These are phyloP conservation scores for Drosophila melanosoma DNA, from an alignment of 2,888 invertebrate species.

Conservation along the genomic window DNA sequence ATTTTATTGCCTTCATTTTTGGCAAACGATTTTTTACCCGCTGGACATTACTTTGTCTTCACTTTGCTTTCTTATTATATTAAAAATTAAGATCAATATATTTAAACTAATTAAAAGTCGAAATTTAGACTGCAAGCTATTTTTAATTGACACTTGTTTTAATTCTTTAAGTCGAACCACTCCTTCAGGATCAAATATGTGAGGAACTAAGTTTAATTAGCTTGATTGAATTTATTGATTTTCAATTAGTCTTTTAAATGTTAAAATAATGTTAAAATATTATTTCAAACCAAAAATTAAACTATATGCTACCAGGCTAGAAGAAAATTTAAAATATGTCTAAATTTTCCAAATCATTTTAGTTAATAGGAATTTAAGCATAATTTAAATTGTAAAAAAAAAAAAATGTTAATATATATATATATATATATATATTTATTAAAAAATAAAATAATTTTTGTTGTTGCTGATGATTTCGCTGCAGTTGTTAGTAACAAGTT, in stretches of 20 bases:
- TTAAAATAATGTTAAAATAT: not conserved
- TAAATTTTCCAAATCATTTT: not conserved
- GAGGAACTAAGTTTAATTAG: not conserved
- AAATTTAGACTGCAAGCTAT: not conserved
- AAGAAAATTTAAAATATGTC: not conserved
- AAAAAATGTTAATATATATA: no score
- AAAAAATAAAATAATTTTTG: not conserved
- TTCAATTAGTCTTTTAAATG: not conserved
- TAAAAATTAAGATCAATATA: not conserved
- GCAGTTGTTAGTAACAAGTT: slow-evolving; percentile 36
- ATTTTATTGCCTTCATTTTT: slow-evolving; percentile 57
- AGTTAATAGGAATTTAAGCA: not conserved
- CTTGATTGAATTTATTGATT: not conserved
- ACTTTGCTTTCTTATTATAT: not conserved
- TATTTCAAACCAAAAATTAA: not conserved
- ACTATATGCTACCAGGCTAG: not conserved
- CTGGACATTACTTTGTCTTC: slow-evolving; percentile 46
- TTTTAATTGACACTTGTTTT: not conserved
- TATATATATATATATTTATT: not conserved
- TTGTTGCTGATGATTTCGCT: not conserved
- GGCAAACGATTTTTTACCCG: slow-evolving; percentile 56
- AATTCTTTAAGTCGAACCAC: not conserved
- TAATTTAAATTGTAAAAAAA: not conserved
- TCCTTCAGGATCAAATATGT: not conserved
- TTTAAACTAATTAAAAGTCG: not conserved